A percentile compares a stretch with the other conserved stretches of the same genome.
Evolutionary conservation across 2,888 invertebrate species (phyloP).

Genomic region (Drosophila birchii): DNA sequence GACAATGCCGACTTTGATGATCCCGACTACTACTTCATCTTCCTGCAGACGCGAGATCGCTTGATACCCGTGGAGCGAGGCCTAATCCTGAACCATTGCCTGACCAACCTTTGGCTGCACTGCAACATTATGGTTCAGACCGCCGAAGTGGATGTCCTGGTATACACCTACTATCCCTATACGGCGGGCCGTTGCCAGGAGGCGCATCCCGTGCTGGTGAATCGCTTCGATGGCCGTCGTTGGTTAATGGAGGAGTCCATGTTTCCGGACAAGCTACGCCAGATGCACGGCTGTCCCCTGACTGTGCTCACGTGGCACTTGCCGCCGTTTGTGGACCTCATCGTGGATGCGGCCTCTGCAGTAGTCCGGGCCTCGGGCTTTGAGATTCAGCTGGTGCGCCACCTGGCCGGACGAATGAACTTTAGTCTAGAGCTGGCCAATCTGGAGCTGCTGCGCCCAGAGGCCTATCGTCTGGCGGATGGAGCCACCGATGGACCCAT

Average conservation of each 20-base stretch:
- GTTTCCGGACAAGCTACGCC: conserved; percentile 68
- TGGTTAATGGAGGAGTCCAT: conserved; percentile 49
- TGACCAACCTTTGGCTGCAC: conserved; percentile 66
- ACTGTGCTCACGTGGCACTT: conserved; percentile 50
- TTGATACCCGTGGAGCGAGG: conserved; percentile 52
- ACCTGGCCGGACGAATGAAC: conserved; percentile 64
- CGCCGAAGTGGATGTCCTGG: conserved; percentile 61
- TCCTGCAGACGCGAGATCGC: conserved; percentile 64
- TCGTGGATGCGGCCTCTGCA: not conserved
- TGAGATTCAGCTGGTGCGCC: conserved; percentile 64
- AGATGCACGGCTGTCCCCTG: conserved; percentile 71
- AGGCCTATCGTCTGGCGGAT: conserved; percentile 44
- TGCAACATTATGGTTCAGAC: conserved; percentile 79
- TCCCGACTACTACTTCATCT: conserved; percentile 77
- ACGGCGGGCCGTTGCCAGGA: conserved; percentile 51
- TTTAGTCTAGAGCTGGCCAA: conserved; percentile 52
- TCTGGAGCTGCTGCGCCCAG: conserved; percentile 34
- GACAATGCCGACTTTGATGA: conserved; percentile 63
- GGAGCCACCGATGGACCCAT: conserved; percentile 49
- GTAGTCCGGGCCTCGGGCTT: conserved; percentile 51
- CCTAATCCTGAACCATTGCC: conserved; percentile 71
- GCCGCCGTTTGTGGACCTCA: conserved; percentile 62
- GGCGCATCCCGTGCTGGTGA: conserved; percentile 56
- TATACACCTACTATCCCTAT: conserved; percentile 77
- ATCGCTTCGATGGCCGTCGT: conserved; percentile 54